Conservation (phyloP, 2,113 vertebrate species). For the Romanogobio albipinnatus region DNA sequence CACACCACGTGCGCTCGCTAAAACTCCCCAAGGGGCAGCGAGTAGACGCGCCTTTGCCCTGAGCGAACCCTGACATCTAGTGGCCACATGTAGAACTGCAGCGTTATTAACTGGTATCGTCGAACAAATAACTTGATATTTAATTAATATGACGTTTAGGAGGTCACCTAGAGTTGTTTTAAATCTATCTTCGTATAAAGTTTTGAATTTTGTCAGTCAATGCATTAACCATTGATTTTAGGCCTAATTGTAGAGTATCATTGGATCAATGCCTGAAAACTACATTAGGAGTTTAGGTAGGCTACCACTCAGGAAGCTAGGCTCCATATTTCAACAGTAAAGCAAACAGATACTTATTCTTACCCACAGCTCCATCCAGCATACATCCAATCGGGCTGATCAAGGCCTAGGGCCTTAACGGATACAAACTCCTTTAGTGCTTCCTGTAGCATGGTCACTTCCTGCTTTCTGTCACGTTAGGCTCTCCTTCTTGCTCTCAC, state of each 20-base stretch:
- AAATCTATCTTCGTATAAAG: neutral
- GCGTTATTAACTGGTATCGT: neutral
- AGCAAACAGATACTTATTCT: conserved; percentile 31
- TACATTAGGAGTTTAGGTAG: neutral
- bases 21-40: conserved; percentile 71
- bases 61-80: conserved; percentile 89
- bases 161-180: neutral
- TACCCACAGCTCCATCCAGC: neutral
- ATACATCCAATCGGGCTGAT: neutral
- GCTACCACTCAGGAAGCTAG: neutral
- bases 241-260: neutral
- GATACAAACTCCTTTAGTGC: conserved; percentile 18
- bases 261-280: neutral
- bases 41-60: conserved; percentile 64
- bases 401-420: conserved; percentile 19
- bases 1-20: conserved; percentile 76
- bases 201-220: neutral
- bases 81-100: conserved; percentile 71
- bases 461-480: neutral
- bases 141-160: neutral
- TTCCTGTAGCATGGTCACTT: conserved; percentile 17
- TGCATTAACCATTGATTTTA: neutral
- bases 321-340: neutral
- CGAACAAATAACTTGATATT: neutral
- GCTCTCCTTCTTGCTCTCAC: conserved; percentile 13